Conservation (phyloP, 2,113 vertebrate genomes). For the Brachyhypopomus occidentalis region DNA sequence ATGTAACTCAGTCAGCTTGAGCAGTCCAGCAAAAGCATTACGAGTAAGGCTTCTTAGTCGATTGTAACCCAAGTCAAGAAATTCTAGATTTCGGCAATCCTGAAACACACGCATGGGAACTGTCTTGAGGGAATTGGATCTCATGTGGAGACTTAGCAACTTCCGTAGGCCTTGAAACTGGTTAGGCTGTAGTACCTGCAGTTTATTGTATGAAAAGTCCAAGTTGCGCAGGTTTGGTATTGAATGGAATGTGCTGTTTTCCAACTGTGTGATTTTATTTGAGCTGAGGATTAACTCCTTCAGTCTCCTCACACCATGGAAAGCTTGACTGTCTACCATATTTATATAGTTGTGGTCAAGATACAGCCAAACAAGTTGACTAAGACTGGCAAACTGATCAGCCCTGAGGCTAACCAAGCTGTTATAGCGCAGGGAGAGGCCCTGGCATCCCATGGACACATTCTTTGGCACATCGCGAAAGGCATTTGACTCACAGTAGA, state of each 20-base stretch:
- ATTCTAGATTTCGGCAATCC: conserved; percentile 95
- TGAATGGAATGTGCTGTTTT: conserved; percentile 91
- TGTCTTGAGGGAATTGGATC: conserved; percentile 91
- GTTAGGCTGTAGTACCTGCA: conserved; percentile 85
- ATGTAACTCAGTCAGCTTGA: conserved; percentile 93
- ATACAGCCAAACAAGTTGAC: conserved; percentile 97
- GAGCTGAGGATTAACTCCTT: conserved; percentile 97
- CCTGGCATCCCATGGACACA: conserved; percentile 91
- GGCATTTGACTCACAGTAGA: conserved; percentile 96
- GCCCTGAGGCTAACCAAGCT: conserved; percentile 90
- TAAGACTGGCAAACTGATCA: conserved; percentile 90
- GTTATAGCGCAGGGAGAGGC: conserved; percentile 95
- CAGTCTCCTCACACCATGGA: conserved; percentile 90
- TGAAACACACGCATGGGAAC: conserved; percentile 92
- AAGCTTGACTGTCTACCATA: conserved; percentile 87
- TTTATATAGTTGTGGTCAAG: conserved; percentile 97
- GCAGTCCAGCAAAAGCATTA: conserved; percentile 91
- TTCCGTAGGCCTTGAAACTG: conserved; percentile 93
- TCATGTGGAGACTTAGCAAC: conserved; percentile 90
- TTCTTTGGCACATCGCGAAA: conserved; percentile 93
- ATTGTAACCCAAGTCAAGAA: conserved; percentile 95
- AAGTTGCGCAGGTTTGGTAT: conserved; percentile 95
- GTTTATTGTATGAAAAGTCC: conserved; percentile 96
- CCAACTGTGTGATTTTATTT: conserved; percentile 89
- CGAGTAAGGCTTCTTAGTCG: conserved; percentile 90